Evolutionary conservation across 1,140 invertebrate species (phyloP), one percentile per base, ranked within the genome.

Genomic region (Aphis gossypii): DNA sequence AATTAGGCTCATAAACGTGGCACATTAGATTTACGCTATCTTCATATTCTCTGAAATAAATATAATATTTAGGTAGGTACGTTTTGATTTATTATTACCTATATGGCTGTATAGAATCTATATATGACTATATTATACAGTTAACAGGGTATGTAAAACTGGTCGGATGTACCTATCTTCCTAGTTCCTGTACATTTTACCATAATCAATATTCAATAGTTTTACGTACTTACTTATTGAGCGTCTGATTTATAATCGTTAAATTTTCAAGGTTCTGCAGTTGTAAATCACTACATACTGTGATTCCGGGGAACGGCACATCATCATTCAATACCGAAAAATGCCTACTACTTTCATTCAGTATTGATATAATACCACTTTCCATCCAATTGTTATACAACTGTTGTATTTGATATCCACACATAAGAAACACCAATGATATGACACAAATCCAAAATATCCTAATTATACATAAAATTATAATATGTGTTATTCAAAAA

Each of bases 291-390:
- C 94, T 94, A 56, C 94, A 94, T 51, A 94, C 68, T 46, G 94
- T 94, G 20, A 94, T 94, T 8, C 93, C 94, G 0, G 94, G 94
- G 51, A 94, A 94, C 20, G 94, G 94, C 20, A 94, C 82, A 41
- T 90, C 8, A 35, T 20, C 54, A 44, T 94, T 90, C 60, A 83
- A 94, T 1, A 87, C 93, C 18, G 87, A 46, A 35, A 93, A 90
- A 30, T 92, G 25, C 8, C 41, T 41, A 21, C n/a, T 93, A 56
- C 84, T 90, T 92, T 94, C 84, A 6, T 56, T 93, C n/a, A 94
- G 18, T 41, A 94, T 41, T 44, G 54, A 44, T 0, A 44, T 90
- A 54, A 94, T 94, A 56, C 83, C 7, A 83, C 90, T 87, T 91
- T 86, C 41, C 76, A 83, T 94, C 93, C 93, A 94, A 88, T 94